These are phyloP conservation scores for Pseudomyrmex gracilis DNA, from an alignment of 1,140 invertebrate genomes.

Conservation along the genomic window DNA sequence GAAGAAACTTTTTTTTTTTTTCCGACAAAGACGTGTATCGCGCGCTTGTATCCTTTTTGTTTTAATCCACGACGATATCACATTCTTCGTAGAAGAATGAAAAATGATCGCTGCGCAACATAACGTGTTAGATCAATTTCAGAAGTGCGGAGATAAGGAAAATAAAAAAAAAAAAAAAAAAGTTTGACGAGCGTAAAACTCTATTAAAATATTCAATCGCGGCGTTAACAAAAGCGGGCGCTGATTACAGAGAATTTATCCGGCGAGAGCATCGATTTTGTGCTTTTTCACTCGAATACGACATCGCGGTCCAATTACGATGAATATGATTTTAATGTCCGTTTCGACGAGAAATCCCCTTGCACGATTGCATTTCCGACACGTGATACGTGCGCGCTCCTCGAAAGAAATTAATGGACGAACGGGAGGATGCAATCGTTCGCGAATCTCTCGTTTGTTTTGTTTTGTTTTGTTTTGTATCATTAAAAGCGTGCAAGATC, in stretches of 20 bases:
- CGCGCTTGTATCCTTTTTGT: not conserved
- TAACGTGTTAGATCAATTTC: not conserved
- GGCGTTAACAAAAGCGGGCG: not conserved
- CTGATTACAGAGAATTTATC: conserved; percentile 20
- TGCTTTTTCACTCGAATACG: conserved; percentile 21
- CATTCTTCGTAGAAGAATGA: too few relatives aligned
- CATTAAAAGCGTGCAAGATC: conserved; percentile 26
- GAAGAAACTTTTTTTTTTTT: not conserved
- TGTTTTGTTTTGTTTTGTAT: not conserved
- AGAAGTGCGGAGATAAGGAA: not conserved
- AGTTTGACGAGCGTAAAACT: not conserved
- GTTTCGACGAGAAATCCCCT: conserved; percentile 34
- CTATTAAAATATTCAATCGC: conserved; percentile 11
- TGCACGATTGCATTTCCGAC: conserved; percentile 48
- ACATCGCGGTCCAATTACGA: conserved; percentile 29
- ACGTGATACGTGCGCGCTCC: conserved; percentile 13
- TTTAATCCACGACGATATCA: not conserved
- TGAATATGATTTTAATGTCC: conserved; percentile 56
- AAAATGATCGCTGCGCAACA: too few relatives aligned
- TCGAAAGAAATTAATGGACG: conserved; percentile 39
- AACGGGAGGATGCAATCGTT: conserved; percentile 22
- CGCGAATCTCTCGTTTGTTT: conserved; percentile 1
- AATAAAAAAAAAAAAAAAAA: too few relatives aligned
- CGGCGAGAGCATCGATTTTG: conserved; percentile 31
- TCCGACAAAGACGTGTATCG: not conserved